Conservation (phyloP, 2,113 vertebrate species). For the Grantiella picta region DNA sequence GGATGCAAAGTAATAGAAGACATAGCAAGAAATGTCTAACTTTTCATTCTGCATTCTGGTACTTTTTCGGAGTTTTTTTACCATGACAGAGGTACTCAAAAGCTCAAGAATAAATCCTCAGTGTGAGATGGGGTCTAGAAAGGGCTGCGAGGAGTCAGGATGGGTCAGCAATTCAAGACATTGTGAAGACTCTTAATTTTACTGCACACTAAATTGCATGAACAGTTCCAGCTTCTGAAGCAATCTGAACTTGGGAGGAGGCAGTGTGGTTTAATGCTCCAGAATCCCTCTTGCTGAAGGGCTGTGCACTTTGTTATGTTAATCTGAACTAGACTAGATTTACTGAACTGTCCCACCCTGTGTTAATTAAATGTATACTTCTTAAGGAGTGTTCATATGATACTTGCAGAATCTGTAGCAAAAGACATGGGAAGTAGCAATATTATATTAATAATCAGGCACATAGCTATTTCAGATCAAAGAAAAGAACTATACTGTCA, state of each 20-base stretch:
- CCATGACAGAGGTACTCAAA: neutral
- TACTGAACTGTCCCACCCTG: neutral
- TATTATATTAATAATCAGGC: neutral
- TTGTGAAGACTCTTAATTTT: neutral
- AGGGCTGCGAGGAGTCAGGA: accelerated
- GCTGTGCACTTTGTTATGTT: neutral
- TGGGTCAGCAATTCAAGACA: neutral
- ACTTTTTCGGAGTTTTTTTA: neutral
- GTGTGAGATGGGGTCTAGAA: neutral
- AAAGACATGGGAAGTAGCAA: neutral
- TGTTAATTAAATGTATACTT: neutral
- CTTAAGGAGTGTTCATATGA: neutral
- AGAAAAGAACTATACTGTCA: neutral
- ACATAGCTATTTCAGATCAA: neutral
- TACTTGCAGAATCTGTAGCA: neutral
- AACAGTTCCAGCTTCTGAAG: neutral
- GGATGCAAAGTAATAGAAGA: neutral
- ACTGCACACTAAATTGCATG: neutral
- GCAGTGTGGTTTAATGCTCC: accelerated
- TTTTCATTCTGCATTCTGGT: neutral
- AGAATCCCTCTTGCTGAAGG: neutral
- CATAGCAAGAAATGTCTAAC: neutral
- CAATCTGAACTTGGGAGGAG: neutral
- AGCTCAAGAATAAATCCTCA: neutral
- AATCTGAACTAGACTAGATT: neutral